phyloP scores from a whole-genome alignment of 2,113 vertebrate genomes.

The Heterocephalus glaber region DNA sequence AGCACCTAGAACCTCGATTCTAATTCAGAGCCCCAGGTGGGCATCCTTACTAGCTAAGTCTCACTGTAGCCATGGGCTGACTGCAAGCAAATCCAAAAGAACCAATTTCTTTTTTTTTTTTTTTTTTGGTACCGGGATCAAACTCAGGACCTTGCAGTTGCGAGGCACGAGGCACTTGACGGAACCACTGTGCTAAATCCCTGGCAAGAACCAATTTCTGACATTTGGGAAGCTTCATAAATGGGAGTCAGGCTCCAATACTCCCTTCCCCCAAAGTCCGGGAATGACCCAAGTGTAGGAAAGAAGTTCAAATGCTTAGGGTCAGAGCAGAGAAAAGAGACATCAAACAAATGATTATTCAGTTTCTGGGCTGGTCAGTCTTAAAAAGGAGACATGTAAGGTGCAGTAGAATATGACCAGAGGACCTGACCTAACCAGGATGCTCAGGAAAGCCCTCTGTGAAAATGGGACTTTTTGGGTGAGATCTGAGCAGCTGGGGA shows the following conservation, averaged over 20 bases:
- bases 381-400: not conserved
- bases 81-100: not conserved
- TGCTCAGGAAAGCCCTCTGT: not conserved
- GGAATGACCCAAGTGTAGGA: not conserved
- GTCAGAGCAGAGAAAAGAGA: not conserved
- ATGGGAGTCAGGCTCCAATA: not conserved
- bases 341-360: not conserved
- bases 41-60: not conserved
- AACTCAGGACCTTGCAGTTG: no score
- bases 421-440: not conserved
- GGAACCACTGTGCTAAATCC: no score
- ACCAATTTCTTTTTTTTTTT: slow-evolving; percentile 13
- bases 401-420: not conserved
- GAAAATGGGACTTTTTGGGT: not conserved
- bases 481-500: not conserved
- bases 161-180: no score
- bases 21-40: not conserved
- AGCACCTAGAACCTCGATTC: not conserved
- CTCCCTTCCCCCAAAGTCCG: not conserved
- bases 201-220: slow-evolving; percentile 29
- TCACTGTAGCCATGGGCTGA: not conserved
- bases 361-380: not conserved
- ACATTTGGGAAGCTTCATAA: not conserved
- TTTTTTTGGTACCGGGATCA: no score
- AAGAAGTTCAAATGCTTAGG: not conserved